Evolutionary conservation across 2,797 vertebrate species (phyloP).

Genomic region (Babyrousa celebensis): DNA sequence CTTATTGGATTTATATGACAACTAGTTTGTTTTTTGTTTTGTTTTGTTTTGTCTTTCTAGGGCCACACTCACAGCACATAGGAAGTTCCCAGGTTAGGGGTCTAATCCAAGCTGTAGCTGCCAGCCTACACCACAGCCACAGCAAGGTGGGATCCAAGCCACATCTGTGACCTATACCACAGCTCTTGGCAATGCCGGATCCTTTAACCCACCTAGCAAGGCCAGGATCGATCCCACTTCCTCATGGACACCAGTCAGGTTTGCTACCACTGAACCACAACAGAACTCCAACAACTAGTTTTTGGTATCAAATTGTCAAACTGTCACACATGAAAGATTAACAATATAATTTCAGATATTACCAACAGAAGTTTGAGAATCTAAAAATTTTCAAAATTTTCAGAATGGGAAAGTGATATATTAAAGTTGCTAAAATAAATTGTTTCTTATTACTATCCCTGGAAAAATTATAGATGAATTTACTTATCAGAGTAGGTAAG

Average conservation of each 20-base stretch:
- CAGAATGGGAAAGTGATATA: neutral
- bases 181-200: no score
- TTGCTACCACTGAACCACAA: no score
- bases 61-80: no score
- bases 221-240: no score
- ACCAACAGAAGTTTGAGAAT: neutral
- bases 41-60: no score
- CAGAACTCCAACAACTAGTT: neutral
- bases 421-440: neutral
- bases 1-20: slow-evolving; percentile 25
- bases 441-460: neutral
- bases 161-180: no score
- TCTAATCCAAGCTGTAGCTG: no score
- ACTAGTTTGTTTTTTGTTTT: neutral
- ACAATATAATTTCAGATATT: slow-evolving; percentile 16
- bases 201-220: no score
- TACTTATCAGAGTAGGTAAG: neutral
- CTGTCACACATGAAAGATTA: neutral
- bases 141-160: no score
- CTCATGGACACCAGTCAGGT: no score
- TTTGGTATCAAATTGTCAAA: neutral
- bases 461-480: slow-evolving; percentile 21
- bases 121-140: no score
- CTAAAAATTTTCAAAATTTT: slow-evolving; percentile 21
- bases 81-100: no score